Conservation (phyloP, 2,113 vertebrate genomes). For the Neolamprologus cancellatus region DNA sequence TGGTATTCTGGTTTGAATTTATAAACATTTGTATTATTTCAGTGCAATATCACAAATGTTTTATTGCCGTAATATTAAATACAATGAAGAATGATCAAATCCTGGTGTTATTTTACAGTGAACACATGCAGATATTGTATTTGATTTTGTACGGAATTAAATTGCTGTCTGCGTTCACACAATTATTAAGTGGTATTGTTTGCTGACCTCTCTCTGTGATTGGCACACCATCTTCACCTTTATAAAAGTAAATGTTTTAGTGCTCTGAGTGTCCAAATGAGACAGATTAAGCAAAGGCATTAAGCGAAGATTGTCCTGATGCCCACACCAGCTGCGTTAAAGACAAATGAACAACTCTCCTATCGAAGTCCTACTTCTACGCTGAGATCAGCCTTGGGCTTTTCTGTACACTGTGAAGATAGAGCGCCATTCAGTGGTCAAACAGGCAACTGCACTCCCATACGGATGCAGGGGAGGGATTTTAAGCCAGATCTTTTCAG, state of each 20-base stretch:
- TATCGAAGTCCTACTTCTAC: not conserved
- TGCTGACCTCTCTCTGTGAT: not conserved
- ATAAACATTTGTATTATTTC: not conserved
- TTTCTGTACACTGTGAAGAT: not conserved
- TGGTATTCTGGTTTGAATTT: not conserved
- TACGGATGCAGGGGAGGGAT: not conserved
- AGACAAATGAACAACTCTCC: not conserved
- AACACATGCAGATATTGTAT: not conserved
- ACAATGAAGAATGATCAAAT: not conserved
- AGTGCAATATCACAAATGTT: not conserved
- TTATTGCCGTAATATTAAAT: not conserved
- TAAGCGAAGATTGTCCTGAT: not conserved
- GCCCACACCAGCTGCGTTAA: not conserved
- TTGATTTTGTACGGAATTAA: not conserved
- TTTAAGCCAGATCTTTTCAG: not conserved
- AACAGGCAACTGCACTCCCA: not conserved
- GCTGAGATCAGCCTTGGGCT: not conserved
- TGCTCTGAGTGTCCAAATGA: not conserved
- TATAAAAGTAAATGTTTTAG: not conserved
- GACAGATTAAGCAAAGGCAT: not conserved
- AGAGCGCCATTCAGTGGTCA: slow-evolving; percentile 32
- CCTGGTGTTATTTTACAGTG: not conserved
- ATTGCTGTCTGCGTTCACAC: not conserved
- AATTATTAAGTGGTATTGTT: not conserved
- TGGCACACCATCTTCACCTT: not conserved